These are phyloP conservation scores for Sphaerodactylus townsendi DNA, from an alignment of 2,113 vertebrate species.

Conservation along the genomic window DNA sequence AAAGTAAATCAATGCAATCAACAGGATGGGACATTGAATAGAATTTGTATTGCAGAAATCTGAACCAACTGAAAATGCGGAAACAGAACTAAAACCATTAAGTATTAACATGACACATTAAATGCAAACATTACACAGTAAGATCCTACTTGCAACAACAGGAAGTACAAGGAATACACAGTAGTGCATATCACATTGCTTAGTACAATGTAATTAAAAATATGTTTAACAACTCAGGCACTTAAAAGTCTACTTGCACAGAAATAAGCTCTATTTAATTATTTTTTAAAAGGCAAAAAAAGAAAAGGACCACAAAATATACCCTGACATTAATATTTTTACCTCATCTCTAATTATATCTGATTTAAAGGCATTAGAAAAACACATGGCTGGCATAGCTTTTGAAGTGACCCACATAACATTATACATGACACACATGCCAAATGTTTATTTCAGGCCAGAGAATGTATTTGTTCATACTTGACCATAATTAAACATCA, in stretches of 20 bases:
- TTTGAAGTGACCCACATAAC: constrained; percentile 36
- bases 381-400: constrained; percentile 28
- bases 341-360: constrained; percentile 30
- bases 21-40: too few relatives aligned
- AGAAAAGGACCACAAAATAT: neutral
- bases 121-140: too few relatives aligned
- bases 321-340: neutral
- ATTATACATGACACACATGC: constrained; percentile 3
- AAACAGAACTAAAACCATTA: too few relatives aligned
- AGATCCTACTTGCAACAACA: too few relatives aligned
- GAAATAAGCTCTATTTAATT: neutral
- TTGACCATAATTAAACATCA: constrained; percentile 43
- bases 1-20: too few relatives aligned
- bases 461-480: constrained; percentile 53
- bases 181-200: neutral
- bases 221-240: neutral
- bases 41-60: too few relatives aligned
- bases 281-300: constrained; percentile 13
- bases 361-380: constrained; percentile 28
- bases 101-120: too few relatives aligned
- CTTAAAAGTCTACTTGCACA: neutral
- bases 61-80: too few relatives aligned
- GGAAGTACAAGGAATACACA: too few relatives aligned
- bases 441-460: constrained; percentile 57
- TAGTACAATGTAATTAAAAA: neutral